phyloP scores from a whole-genome alignment of 2,113 vertebrate species.

The Pogona vitticeps region DNA sequence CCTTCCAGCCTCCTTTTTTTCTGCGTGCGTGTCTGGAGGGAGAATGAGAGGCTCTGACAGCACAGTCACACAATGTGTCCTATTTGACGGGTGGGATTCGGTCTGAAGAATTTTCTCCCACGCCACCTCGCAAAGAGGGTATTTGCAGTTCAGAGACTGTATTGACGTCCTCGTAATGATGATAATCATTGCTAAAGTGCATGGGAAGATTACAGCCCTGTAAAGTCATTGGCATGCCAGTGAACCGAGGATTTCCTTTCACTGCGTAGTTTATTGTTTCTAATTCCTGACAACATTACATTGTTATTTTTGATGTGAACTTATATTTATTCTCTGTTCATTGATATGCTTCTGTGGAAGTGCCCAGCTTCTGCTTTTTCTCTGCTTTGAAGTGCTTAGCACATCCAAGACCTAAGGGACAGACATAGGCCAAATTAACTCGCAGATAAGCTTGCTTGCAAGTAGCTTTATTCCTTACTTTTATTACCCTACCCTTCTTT shows the following conservation, averaged over 20 bases:
- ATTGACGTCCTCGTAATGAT: neutral
- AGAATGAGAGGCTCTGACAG: neutral
- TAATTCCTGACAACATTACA: neutral
- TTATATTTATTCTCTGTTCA: neutral
- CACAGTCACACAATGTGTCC: no score
- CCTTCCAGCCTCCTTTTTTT: neutral
- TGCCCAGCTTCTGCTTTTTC: no score
- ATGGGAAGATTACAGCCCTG: neutral
- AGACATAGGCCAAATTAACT: no score
- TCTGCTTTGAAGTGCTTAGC: no score
- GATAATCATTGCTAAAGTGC: neutral
- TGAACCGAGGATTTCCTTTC: neutral
- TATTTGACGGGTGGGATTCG: neutral
- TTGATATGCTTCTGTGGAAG: neutral
- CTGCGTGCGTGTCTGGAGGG: neutral
- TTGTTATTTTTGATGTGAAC: neutral
- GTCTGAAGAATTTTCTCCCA: neutral
- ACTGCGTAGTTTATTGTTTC: neutral
- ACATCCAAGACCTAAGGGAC: no score
- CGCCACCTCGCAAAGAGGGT: neutral
- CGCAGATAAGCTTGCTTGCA: no score
- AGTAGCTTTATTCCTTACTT: no score
- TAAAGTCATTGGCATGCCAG: neutral
- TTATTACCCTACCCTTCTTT: no score
- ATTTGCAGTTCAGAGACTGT: neutral